Evolutionary conservation across 2,113 vertebrate species (phyloP).

Genomic region (Elanus axillaris): DNA sequence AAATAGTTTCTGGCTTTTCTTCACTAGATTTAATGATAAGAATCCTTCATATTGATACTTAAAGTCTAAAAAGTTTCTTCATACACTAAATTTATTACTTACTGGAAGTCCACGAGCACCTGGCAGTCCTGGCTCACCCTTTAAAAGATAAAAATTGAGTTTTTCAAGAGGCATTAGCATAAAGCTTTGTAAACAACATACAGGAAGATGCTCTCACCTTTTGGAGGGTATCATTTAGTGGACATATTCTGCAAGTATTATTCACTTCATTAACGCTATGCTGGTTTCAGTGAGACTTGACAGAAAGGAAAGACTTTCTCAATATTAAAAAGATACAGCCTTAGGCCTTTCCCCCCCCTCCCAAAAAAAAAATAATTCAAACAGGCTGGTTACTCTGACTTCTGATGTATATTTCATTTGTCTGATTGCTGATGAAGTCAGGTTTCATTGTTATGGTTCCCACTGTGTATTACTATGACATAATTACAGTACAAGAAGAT

Average conservation of each 20-base stretch:
- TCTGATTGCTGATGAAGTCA: not conserved
- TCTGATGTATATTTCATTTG: not conserved
- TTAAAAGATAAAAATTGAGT: conserved; percentile 5
- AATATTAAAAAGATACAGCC: not conserved
- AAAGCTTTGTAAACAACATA: not conserved
- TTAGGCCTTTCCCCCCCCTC: accelerated
- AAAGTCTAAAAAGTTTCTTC: not conserved
- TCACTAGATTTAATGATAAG: not conserved
- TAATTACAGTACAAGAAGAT: not conserved
- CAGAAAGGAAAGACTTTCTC: not conserved
- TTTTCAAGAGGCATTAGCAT: not conserved
- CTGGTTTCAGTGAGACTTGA: not conserved
- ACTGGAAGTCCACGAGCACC: conserved; percentile 89
- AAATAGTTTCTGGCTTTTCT: not conserved
- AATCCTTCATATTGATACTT: not conserved
- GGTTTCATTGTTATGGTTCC: not conserved
- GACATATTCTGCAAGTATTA: not conserved
- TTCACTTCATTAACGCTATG: not conserved
- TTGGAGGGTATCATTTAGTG: not conserved
- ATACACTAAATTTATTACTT: conserved; percentile 65
- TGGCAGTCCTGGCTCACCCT: conserved; percentile 91
- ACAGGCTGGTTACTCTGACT: not conserved
- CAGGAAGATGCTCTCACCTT: not conserved
- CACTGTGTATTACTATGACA: not conserved
- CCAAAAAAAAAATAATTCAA: not conserved